phyloP scores from a whole-genome alignment of 2,113 vertebrate species.

The Corydoras sp. region DNA sequence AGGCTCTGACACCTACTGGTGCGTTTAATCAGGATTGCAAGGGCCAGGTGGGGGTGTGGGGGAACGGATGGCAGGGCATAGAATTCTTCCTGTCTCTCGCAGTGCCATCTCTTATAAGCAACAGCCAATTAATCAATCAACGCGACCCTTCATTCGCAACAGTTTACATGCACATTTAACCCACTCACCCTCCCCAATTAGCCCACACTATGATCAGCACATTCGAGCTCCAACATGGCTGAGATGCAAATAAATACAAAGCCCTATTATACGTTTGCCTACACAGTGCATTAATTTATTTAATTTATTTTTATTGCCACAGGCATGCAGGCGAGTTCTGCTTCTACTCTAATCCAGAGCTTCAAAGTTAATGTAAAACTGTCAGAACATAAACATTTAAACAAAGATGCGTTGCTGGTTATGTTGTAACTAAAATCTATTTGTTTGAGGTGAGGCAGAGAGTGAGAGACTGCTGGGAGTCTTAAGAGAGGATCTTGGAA shows the following conservation, averaged over 20 bases:
- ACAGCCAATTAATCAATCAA: conserved; percentile 47
- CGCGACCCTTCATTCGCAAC: conserved; percentile 33
- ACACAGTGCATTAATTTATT: neutral
- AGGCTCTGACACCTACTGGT: conserved; percentile 22
- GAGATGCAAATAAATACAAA: neutral
- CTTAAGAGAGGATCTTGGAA: conserved; percentile 10
- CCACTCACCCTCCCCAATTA: conserved; percentile 40
- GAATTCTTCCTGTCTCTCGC: conserved; percentile 41
- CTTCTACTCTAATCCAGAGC: neutral
- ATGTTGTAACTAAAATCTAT: conserved; percentile 19
- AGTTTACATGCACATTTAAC: conserved; percentile 43
- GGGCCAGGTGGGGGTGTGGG: conserved; percentile 12
- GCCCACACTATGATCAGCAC: conserved; percentile 34
- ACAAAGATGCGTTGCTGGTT: conserved; percentile 2
- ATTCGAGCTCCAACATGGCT: conserved; percentile 11
- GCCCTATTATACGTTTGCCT: conserved; percentile 1
- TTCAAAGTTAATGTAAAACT: conserved; percentile 7
- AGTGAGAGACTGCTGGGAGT: neutral
- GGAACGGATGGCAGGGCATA: conserved; percentile 24
- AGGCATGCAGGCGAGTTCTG: neutral
- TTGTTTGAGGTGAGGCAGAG: neutral
- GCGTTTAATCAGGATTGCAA: conserved; percentile 37
- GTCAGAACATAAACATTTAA: conserved; percentile 13
- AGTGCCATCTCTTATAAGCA: conserved; percentile 42
- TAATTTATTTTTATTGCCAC: neutral